Percentiles rank a stretch among this genome's conserved stretches.
These are phyloP conservation scores for Elysia crispata DNA, from an alignment of 2,888 invertebrate species.

Conservation along the genomic window DNA sequence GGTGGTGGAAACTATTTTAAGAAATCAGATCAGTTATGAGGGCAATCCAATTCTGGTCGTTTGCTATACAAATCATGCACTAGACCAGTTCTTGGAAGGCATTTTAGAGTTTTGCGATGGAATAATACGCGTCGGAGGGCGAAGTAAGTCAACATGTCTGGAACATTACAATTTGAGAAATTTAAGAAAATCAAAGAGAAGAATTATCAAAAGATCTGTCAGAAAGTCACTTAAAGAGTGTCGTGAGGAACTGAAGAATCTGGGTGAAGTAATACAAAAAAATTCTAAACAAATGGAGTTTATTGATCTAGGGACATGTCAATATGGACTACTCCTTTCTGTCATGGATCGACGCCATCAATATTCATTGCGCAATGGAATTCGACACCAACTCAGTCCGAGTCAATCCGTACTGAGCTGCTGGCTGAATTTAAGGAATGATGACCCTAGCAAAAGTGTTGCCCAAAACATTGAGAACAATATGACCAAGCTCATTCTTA, in stretches of 20 bases:
- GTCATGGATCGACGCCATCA: too few relatives aligned
- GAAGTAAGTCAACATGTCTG: constrained; percentile 62
- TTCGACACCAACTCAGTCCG: too few relatives aligned
- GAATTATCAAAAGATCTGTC: constrained; percentile 22
- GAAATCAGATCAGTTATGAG: constrained; percentile 78
- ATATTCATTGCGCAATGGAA: too few relatives aligned
- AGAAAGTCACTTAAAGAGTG: too few relatives aligned
- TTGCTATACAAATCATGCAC: constrained; percentile 77
- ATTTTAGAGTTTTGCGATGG: constrained; percentile 60
- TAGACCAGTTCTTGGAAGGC: constrained; percentile 58
- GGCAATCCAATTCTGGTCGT: constrained; percentile 71
- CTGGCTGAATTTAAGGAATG: too few relatives aligned
- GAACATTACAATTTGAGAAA: constrained; percentile 57
- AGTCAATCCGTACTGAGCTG: too few relatives aligned
- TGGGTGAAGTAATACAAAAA: neutral
- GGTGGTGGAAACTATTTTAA: constrained; percentile 83
- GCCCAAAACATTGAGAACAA: too few relatives aligned
- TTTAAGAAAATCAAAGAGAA: constrained; percentile 13
- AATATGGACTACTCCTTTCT: too few relatives aligned
- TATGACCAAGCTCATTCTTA: too few relatives aligned
- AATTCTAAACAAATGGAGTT: constrained; percentile 37
- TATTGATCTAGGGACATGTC: constrained; percentile 9
- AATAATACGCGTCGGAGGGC: constrained; percentile 73
- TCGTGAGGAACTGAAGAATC: too few relatives aligned
- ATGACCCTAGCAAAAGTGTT: too few relatives aligned